Evolutionary conservation across 2,888 invertebrate genomes (phyloP).

Genomic region (Sipha maydis): DNA sequence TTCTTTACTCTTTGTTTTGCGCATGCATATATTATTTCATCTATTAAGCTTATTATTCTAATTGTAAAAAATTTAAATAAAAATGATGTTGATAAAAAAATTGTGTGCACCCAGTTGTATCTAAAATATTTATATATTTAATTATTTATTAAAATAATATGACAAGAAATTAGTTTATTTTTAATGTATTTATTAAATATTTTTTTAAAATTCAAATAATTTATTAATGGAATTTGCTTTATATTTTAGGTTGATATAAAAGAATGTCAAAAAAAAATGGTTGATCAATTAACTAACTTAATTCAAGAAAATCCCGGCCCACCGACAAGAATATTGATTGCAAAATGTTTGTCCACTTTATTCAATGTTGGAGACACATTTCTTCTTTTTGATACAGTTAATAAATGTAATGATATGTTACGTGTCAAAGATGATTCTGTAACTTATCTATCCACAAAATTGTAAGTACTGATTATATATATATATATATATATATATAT

Average conservation of each 20-base stretch:
- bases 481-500: not conserved
- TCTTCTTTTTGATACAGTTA: slow-evolving; percentile 94
- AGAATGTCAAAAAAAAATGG: slow-evolving; percentile 93
- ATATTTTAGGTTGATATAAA: slow-evolving; percentile 89
- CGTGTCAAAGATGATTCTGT: slow-evolving; percentile 98
- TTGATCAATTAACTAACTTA: slow-evolving; percentile 90
- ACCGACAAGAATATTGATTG: slow-evolving; percentile 90
- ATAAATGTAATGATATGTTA: slow-evolving; percentile 96
- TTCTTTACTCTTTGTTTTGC: too few relatives aligned
- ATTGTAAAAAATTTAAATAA: too few relatives aligned
- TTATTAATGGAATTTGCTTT: not conserved
- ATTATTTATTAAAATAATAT: too few relatives aligned
- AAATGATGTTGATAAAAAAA: too few relatives aligned
- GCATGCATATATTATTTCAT: too few relatives aligned
- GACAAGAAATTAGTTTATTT: not conserved
- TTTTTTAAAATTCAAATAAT: not conserved
- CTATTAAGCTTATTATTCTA: too few relatives aligned
- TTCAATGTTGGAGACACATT: slow-evolving; percentile 98
- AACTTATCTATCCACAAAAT: slow-evolving; percentile 89
- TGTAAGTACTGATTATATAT: slow-evolving; percentile 75
- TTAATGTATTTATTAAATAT: not conserved
- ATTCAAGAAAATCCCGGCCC: slow-evolving; percentile 93
- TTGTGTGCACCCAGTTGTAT: too few relatives aligned
- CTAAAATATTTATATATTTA: too few relatives aligned
- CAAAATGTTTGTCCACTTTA: slow-evolving; percentile 89